Conservation (phyloP, 64 coral and sea anemone species). For the Montipora foliosa region DNA sequence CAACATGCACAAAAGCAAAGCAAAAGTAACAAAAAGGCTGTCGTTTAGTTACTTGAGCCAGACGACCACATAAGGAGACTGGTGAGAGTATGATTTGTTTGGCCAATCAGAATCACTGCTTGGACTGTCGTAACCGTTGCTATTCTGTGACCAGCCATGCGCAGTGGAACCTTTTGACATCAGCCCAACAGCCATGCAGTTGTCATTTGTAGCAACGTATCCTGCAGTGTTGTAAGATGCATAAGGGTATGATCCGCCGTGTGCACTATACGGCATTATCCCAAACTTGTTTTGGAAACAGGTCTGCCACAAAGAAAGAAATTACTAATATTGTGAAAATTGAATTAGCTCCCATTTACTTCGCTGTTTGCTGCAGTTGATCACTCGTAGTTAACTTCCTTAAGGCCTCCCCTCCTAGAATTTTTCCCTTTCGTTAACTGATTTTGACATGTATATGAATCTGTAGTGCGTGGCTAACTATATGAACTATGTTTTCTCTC, state of each 20-base stretch:
- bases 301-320: neutral
- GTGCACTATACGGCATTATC: slow-evolving; percentile 12
- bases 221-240: slow-evolving; percentile 35
- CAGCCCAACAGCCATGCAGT: slow-evolving; percentile 82
- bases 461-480: no score
- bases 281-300: slow-evolving; percentile 78
- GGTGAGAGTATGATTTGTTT: slow-evolving; percentile 53
- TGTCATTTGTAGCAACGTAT: slow-evolving; percentile 10
- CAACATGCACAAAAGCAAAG: neutral
- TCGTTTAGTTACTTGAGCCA: slow-evolving; percentile 65
- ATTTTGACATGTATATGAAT: no score
- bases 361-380: no score
- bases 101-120: slow-evolving; percentile 71
- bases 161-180: slow-evolving; percentile 14
- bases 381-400: no score
- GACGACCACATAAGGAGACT: slow-evolving; percentile 54
- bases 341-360: no score
- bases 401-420: no score
- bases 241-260: slow-evolving; percentile 65
- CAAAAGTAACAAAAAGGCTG: neutral
- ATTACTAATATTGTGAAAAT: neutral
- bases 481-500: no score
- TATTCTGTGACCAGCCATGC: slow-evolving; percentile 71
- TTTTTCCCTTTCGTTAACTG: no score
- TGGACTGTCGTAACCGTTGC: slow-evolving; percentile 65